Conservation (phyloP, 2,113 vertebrate species). For the Heterocephalus glaber region DNA sequence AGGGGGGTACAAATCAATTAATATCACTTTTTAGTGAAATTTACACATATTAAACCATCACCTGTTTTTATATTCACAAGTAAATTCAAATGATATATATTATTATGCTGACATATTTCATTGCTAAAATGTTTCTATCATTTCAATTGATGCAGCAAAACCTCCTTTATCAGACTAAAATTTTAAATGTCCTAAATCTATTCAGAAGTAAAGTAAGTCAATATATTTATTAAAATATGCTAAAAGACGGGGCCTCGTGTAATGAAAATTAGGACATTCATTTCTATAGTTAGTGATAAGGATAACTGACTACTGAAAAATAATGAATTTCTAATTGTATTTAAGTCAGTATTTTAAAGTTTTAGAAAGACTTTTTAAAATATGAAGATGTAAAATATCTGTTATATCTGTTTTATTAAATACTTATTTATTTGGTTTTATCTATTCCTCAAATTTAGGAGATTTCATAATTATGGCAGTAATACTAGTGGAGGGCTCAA, state of each 20-base stretch:
- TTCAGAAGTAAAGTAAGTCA: not conserved
- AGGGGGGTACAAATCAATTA: not conserved
- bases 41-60: not conserved
- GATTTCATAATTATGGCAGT: not conserved
- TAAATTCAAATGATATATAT: conserved; percentile 18
- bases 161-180: not conserved
- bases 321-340: not conserved
- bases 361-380: not conserved
- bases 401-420: not conserved
- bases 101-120: not conserved
- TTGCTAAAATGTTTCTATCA: not conserved
- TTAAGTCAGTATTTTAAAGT: not conserved
- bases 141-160: not conserved
- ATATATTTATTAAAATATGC: not conserved
- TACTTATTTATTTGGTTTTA: not conserved
- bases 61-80: not conserved
- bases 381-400: not conserved
- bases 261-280: not conserved
- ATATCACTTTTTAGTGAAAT: not conserved
- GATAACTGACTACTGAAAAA: not conserved
- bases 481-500: conserved; percentile 38
- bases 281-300: not conserved
- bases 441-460: not conserved
- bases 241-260: not conserved
- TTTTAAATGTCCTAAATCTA: conserved; percentile 23